Evolutionary conservation across 2,888 invertebrate genomes (phyloP).

Genomic region (Drosophila barbarae): DNA sequence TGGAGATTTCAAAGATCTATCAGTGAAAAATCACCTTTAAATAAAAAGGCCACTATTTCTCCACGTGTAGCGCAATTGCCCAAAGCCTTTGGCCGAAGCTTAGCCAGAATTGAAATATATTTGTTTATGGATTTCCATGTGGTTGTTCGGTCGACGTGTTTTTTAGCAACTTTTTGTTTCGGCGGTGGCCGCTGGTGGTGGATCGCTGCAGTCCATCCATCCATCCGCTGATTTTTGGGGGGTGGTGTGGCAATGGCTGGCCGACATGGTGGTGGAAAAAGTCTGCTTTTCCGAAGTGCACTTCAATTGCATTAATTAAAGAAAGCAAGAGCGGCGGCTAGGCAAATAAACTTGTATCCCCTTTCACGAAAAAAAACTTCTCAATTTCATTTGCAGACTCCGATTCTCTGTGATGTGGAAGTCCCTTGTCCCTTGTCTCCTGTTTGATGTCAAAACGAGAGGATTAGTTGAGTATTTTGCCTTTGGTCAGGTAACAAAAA

Average conservation of each 20-base stretch:
- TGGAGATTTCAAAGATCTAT: background rate
- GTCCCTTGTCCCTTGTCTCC: slow-evolving; percentile 6
- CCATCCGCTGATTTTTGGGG: slow-evolving; percentile 2
- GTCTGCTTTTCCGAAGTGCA: slow-evolving; percentile 61
- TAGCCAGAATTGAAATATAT: slow-evolving; percentile 37
- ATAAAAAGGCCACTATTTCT: background rate
- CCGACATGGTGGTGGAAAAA: slow-evolving; percentile 43
- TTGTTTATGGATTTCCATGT: slow-evolving; percentile 61
- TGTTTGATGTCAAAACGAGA: slow-evolving; percentile 29
- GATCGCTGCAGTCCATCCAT: slow-evolving; percentile 24
- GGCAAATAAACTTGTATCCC: slow-evolving; percentile 33
- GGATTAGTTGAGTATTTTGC: slow-evolving; percentile 24
- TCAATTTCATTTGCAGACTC: slow-evolving; percentile 31
- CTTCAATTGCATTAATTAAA: slow-evolving; percentile 73
- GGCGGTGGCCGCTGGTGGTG: slow-evolving; percentile 32
- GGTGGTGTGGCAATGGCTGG: slow-evolving; percentile 18
- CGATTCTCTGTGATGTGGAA: slow-evolving; percentile 27
- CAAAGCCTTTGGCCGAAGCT: slow-evolving; percentile 38
- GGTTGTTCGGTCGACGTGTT: slow-evolving; percentile 31
- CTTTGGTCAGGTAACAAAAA: slow-evolving; percentile 7
- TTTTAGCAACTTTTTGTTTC: slow-evolving; percentile 25
- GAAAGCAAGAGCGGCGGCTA: slow-evolving; percentile 35
- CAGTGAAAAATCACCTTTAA: background rate
- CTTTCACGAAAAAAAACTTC: slow-evolving; percentile 21
- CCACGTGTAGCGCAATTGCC: slow-evolving; percentile 20